Base-by-base conservation (phyloP, 2,888 invertebrate species). In the Dilophus febrilis region DNA sequence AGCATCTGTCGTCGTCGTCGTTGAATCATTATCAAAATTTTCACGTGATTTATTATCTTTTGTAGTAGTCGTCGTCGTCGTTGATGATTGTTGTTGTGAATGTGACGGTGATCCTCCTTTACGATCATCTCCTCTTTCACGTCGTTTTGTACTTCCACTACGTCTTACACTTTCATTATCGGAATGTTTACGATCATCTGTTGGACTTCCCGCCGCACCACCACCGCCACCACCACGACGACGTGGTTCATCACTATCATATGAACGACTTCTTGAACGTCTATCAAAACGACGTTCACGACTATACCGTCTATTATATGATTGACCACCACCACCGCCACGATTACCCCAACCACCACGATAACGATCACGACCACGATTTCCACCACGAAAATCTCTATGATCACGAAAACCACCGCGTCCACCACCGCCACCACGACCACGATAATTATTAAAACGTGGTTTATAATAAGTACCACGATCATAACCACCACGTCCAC, bases 261-360 rank as follows among this genome's bases (percentile, higher is more conserved):
- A 52, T 42, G 57, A 38, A 38, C 38, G 38, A 52, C 46, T 68
- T 55, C 51, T 42, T 38, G 45, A 48, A 42, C 66, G 66, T 11
- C 68, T 70, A 47, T 68, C 68, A 32, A 80, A 68, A 39, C 78
- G 78, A 47, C 72, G 64, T 40, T 76, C 74, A 47, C 67, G 68
- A 36, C 77, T 66, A 5, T 76, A 22, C 4, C 22, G 22, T 22
- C 22, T 4, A 22, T 22, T 6, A 4, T 4, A 8, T 22, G 22
- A n/a, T n/a, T n/a, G 69, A 59, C 72, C 77, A 29, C 66, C 60
- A 16, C 60, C 57, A 17, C 63, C 54, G 17, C 59, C 55, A 29
- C 53, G 55, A 27, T 52, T 60, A 37, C 61, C 48, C 34, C 58
- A 62, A 31, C 58, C 47, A 14, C 53, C 53, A 22, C 49, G 48